Percentiles rank a stretch among this genome's conserved stretches.
phyloP scores from a whole-genome alignment of 2,797 vertebrate genomes.

The Myotis planiceps region DNA sequence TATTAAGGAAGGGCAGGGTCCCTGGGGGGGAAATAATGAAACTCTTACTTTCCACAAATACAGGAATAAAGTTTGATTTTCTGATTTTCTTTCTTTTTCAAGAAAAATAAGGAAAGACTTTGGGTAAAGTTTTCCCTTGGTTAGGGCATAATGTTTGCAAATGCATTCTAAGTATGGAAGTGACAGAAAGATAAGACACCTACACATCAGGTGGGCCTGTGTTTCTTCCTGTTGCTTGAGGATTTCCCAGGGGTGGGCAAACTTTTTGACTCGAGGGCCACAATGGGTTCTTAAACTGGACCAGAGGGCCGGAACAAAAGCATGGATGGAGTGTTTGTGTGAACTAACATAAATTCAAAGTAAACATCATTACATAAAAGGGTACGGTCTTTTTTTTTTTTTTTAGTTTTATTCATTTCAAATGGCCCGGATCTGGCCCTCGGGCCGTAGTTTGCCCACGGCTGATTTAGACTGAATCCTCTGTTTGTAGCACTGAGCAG shows the following conservation, averaged over 20 bases:
- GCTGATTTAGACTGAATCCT: not conserved
- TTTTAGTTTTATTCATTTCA: too few species aligned
- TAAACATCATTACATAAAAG: too few species aligned
- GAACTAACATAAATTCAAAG: too few species aligned
- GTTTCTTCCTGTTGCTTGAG: not conserved
- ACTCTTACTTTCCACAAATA: conserved; percentile 83
- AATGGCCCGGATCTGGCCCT: too few species aligned
- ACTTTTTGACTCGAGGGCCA: too few species aligned
- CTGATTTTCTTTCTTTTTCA: conserved; percentile 54
- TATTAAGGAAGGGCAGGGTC: conserved; percentile 79
- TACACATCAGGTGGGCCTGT: not conserved
- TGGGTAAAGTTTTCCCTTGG: conserved; percentile 39
- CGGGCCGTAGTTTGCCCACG: too few species aligned
- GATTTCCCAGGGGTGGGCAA: too few species aligned
- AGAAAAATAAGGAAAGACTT: conserved; percentile 4
- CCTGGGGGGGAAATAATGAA: conserved; percentile 81
- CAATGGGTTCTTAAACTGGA: too few species aligned
- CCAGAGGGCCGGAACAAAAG: too few species aligned
- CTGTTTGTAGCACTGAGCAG: not conserved
- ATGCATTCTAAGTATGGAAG: conserved; percentile 4
- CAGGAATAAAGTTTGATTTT: conserved; percentile 64
- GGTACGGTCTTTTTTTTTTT: too few species aligned
- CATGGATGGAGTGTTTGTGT: too few species aligned
- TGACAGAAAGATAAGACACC: not conserved
- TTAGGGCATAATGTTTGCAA: conserved; percentile 14